These are phyloP conservation scores for Pogonophryne albipinna DNA, from an alignment of 2,797 vertebrate genomes.

Conservation along the genomic window DNA sequence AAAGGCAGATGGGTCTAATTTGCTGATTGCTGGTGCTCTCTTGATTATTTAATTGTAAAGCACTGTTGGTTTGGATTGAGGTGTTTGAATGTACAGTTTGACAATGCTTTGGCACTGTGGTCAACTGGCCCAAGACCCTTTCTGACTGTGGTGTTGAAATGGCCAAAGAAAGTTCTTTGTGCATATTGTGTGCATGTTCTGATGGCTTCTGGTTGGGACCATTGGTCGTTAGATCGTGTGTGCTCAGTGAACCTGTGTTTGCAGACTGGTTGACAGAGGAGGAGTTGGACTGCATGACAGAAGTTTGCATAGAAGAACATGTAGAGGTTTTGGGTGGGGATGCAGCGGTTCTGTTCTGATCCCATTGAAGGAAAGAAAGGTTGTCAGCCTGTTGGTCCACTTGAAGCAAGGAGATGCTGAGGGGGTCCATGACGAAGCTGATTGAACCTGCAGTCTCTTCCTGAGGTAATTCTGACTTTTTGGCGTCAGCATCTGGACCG, in stretches of 20 bases:
- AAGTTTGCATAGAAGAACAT: conserved; percentile 15
- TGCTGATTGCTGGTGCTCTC: conserved; percentile 22
- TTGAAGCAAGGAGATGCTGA: conserved; percentile 75
- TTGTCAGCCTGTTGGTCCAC: conserved; percentile 39
- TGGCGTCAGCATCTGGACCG: conserved; percentile 13
- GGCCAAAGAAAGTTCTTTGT: conserved; percentile 6
- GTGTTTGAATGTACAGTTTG: conserved; percentile 9
- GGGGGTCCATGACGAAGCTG: conserved; percentile 69
- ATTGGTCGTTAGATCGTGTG: not conserved
- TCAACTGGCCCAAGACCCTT: not conserved
- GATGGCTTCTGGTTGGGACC: conserved; percentile 2
- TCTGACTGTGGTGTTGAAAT: conserved; percentile 17
- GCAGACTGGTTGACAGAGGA: conserved; percentile 2
- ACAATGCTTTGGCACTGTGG: conserved; percentile 21
- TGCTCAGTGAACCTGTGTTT: not conserved
- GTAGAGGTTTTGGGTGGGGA: conserved; percentile 18
- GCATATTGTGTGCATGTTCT: conserved; percentile 8
- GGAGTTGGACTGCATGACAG: conserved; percentile 21
- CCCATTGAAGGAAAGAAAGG: conserved; percentile 44
- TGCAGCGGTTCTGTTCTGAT: conserved; percentile 6
- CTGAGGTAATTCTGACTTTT: conserved; percentile 28
- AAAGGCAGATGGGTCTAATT: conserved; percentile 19
- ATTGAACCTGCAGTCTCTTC: conserved; percentile 36
- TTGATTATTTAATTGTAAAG: conserved; percentile 10
- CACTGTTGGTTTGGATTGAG: conserved; percentile 5